Percentiles rank a stretch among this genome's conserved stretches.
These are phyloP conservation scores for Microchirus variegatus DNA, from an alignment of 2,797 vertebrate species.

Conservation along the genomic window DNA sequence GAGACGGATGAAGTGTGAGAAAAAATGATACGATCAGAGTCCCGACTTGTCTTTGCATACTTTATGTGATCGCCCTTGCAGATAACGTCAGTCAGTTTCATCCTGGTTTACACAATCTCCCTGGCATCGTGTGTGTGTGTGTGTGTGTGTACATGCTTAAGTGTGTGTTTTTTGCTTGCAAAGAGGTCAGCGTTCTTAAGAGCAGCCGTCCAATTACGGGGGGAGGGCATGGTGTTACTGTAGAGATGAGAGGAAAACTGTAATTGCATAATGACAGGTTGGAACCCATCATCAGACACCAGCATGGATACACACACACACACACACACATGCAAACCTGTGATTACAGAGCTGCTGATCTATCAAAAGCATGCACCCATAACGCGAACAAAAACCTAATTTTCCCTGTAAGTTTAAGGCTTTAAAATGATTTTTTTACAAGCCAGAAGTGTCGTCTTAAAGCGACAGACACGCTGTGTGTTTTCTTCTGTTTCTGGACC, in stretches of 20 bases:
- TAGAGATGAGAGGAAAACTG: conserved; percentile 76
- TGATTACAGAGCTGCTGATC: conserved; percentile 74
- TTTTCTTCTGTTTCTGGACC: conserved; percentile 50
- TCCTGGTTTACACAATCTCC: conserved; percentile 58
- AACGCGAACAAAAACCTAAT: background rate
- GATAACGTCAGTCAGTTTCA: conserved; percentile 70
- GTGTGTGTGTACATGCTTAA: conserved; percentile 8
- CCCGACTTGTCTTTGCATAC: conserved; percentile 71
- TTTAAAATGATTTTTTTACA: background rate
- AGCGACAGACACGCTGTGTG: conserved; percentile 29
- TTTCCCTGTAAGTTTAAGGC: no score
- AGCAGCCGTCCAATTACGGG: conserved; percentile 68
- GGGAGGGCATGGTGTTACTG: conserved; percentile 64
- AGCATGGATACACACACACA: conserved; percentile 20
- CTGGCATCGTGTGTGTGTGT: conserved; percentile 47
- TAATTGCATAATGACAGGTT: conserved; percentile 80
- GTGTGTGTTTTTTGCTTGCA: conserved; percentile 32
- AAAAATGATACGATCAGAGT: conserved; percentile 62
- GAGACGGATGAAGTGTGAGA: conserved; percentile 34
- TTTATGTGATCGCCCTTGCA: conserved; percentile 59
- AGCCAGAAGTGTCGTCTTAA: conserved; percentile 10
- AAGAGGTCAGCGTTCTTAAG: conserved; percentile 74
- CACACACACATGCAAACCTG: conserved; percentile 48
- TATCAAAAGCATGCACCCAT: conserved; percentile 54
- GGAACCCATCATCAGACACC: conserved; percentile 76